Evolutionary conservation across 2,797 vertebrate species (phyloP).

Genomic region (Corythornis leucogaster): DNA sequence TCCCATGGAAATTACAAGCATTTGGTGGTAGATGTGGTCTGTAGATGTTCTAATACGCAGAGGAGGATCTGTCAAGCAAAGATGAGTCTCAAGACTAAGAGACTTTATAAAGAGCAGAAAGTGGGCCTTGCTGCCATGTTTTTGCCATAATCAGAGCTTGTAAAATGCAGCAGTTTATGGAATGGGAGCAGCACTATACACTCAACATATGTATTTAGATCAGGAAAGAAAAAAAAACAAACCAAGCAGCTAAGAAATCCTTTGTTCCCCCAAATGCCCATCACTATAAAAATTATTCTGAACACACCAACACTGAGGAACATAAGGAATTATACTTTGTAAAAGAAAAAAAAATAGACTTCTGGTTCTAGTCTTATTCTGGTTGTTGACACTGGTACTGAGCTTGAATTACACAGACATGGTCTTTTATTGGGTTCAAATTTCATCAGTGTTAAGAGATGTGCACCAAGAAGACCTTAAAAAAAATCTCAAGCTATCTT

Average conservation of each 20-base stretch:
- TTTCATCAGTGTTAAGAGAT: background rate
- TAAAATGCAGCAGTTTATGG: background rate
- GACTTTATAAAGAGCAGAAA: background rate
- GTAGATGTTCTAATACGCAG: background rate
- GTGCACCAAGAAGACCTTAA: background rate
- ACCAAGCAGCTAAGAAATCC: background rate
- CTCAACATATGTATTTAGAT: background rate
- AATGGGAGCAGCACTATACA: background rate
- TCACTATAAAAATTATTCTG: background rate
- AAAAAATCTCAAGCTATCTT: background rate
- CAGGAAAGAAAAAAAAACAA: background rate
- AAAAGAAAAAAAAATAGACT: background rate
- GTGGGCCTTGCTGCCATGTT: background rate
- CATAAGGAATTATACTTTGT: background rate
- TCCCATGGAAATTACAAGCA: background rate
- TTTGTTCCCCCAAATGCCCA: background rate
- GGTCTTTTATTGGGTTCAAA: background rate
- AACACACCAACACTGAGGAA: background rate
- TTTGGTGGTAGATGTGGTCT: background rate
- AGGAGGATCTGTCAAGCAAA: background rate
- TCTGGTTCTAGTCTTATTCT: background rate
- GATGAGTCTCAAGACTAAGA: background rate
- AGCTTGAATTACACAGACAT: background rate
- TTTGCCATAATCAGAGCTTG: background rate
- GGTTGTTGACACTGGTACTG: background rate